These are phyloP conservation scores for Piliocolobus tephrosceles DNA, from an alignment of 2,113 vertebrate genomes.

Conservation along the genomic window DNA sequence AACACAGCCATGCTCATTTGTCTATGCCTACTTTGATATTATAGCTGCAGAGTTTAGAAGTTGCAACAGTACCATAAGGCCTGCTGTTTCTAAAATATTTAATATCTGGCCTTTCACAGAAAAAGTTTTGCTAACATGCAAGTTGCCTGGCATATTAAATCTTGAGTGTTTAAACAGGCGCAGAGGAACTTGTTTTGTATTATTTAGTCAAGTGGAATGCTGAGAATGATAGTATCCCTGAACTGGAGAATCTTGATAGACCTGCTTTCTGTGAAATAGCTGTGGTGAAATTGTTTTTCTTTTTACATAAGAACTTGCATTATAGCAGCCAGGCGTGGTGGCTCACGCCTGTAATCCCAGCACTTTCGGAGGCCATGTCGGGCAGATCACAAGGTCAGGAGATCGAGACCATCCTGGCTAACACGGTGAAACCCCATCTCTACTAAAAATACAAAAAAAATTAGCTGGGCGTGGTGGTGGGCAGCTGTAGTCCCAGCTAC, in stretches of 20 bases:
- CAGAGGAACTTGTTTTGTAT: not conserved
- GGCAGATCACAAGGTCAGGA: no score
- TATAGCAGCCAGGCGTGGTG: no score
- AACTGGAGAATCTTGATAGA: not conserved
- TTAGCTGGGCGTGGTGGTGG: no score
- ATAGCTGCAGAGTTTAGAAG: not conserved
- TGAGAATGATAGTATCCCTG: not conserved
- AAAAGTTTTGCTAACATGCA: not conserved
- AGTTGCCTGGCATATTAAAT: not conserved
- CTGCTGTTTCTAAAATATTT: conserved; percentile 22
- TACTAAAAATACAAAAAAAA: no score
- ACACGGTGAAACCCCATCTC: no score
- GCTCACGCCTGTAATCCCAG: no score
- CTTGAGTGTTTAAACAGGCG: not conserved
- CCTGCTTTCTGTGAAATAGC: not conserved
- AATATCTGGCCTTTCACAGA: not conserved
- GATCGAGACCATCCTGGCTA: no score
- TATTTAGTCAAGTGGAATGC: not conserved
- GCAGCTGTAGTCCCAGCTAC: no score
- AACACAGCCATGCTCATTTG: not conserved
- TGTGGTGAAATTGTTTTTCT: not conserved
- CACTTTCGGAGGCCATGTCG: no score
- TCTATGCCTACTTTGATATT: not conserved
- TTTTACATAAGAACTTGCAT: not conserved
- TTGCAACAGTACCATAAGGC: not conserved